These are phyloP conservation scores for Carduelis carduelis DNA, from an alignment of 2,797 vertebrate species.

Conservation along the genomic window DNA sequence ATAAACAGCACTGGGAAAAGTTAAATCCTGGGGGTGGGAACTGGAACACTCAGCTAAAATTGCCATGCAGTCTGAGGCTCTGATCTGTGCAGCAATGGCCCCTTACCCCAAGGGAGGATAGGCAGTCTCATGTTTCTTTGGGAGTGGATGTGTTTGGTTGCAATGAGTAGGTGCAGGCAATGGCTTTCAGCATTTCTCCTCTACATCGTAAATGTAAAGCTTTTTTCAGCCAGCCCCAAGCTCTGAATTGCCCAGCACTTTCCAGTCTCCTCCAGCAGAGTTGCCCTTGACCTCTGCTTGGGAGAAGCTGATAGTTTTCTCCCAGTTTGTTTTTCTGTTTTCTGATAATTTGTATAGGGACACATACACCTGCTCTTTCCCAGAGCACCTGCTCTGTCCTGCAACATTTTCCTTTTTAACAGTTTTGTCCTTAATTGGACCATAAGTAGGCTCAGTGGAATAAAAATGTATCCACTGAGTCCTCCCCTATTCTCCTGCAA, in stretches of 20 bases:
- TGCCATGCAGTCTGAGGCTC: background rate
- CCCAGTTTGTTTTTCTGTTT: background rate
- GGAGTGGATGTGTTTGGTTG: background rate
- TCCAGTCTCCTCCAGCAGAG: background rate
- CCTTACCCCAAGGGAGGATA: background rate
- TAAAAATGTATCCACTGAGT: background rate
- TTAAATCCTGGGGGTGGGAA: background rate
- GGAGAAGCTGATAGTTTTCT: background rate
- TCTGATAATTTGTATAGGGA: background rate
- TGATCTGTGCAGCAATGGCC: background rate
- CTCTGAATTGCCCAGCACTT: background rate
- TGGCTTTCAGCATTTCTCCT: background rate
- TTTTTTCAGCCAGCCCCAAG: background rate
- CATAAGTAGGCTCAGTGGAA: background rate
- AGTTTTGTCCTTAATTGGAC: background rate
- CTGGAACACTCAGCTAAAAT: background rate
- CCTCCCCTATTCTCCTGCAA: slow-evolving; percentile 3
- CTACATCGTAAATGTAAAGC: background rate
- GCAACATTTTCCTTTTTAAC: background rate
- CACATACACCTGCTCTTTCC: slow-evolving; percentile 26
- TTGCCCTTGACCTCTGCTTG: slow-evolving; percentile 18
- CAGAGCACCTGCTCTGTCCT: slow-evolving; percentile 30
- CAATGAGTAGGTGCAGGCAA: background rate
- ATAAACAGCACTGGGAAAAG: background rate
- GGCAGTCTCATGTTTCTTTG: background rate